Evolutionary conservation across 1,140 invertebrate species (phyloP).

Genomic region (Pantala flavescens): DNA sequence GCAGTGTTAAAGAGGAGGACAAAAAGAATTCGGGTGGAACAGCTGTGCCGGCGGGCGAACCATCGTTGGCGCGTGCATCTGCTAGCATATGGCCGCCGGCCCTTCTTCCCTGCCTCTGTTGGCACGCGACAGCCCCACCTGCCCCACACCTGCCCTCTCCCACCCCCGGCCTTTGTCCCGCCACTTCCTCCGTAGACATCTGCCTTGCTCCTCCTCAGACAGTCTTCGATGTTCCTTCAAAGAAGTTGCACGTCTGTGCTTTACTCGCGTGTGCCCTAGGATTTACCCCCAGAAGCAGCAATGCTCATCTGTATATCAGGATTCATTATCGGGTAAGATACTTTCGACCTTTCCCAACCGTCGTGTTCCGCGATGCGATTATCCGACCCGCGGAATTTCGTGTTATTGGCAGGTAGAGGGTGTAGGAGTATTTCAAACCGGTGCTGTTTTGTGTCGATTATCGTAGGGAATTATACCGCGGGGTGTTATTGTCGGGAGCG

Average conservation of each 20-base stretch:
- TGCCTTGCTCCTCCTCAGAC: not conserved
- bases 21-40: too few relatives aligned
- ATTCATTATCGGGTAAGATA: not conserved
- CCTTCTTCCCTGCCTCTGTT: not conserved
- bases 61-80: too few relatives aligned
- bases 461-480: too few relatives aligned
- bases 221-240: too few relatives aligned
- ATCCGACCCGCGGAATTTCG: too few relatives aligned
- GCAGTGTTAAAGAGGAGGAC: too few relatives aligned
- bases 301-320: not conserved
- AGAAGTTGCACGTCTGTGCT: not conserved
- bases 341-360: not conserved
- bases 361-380: not conserved
- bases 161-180: not conserved
- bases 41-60: too few relatives aligned
- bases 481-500: too few relatives aligned
- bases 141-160: not conserved
- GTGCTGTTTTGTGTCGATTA: too few relatives aligned
- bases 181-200: not conserved
- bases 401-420: too few relatives aligned
- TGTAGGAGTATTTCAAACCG: too few relatives aligned
- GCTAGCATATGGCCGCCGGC: too few relatives aligned
- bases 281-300: not conserved
- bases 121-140: not conserved
- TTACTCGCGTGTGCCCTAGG: not conserved